Evolutionary conservation across 2,797 vertebrate genomes (phyloP).

Genomic region (Enteromius argenteus): DNA sequence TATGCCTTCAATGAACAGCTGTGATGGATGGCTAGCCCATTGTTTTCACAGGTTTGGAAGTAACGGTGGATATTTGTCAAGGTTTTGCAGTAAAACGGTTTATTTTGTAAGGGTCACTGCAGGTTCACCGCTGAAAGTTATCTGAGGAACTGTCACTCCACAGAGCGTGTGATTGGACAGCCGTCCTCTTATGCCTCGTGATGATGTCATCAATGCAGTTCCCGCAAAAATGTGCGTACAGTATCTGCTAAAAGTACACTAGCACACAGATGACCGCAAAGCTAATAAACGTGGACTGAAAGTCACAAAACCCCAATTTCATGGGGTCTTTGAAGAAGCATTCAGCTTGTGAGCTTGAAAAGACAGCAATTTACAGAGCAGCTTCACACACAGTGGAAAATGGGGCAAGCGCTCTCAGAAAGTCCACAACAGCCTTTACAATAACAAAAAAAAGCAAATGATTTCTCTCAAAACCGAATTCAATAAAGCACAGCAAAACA

Average conservation of each 20-base stretch:
- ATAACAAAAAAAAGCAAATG: not conserved
- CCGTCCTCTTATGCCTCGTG: not conserved
- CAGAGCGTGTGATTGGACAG: not conserved
- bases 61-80: not conserved
- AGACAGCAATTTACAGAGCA: conserved; percentile 32
- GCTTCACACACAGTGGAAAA: conserved; percentile 10
- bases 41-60: not conserved
- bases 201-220: not conserved
- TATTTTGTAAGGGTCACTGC: not conserved
- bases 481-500: not conserved
- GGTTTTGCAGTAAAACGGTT: not conserved
- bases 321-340: conserved; percentile 12
- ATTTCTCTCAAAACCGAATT: conserved; percentile 16
- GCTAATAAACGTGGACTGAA: conserved; percentile 3
- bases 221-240: not conserved
- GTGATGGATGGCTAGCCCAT: not conserved
- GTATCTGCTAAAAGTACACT: not conserved
- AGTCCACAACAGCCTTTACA: conserved; percentile 2
- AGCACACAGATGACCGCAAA: not conserved
- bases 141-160: not conserved
- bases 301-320: conserved; percentile 14
- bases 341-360: conserved; percentile 30
- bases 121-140: not conserved
- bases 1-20: not conserved
- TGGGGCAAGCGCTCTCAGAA: conserved; percentile 19